phyloP scores from a whole-genome alignment of 2,888 invertebrate genomes.

The Andrena hattorfiana region DNA sequence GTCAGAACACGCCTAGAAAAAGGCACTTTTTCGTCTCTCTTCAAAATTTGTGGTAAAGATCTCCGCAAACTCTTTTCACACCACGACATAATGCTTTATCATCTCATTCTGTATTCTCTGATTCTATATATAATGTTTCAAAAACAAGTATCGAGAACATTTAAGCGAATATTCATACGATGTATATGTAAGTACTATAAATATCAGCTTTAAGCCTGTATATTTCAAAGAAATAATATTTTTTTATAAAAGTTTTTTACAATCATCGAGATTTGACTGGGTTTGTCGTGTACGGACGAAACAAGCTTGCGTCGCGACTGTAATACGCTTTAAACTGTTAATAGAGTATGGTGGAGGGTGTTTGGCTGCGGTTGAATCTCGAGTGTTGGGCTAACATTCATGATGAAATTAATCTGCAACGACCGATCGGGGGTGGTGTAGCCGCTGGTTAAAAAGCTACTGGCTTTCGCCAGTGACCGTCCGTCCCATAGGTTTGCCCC shows the following conservation, averaged over 20 bases:
- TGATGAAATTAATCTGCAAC: slow-evolving; percentile 84
- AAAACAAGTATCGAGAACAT: too few species aligned
- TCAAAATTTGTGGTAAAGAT: too few species aligned
- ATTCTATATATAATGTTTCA: too few species aligned
- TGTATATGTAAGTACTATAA: too few species aligned
- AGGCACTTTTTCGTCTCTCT: too few species aligned
- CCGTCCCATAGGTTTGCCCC: slow-evolving; percentile 64
- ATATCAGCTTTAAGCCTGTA: too few species aligned
- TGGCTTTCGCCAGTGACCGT: slow-evolving; percentile 64
- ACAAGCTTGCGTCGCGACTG: slow-evolving; percentile 65
- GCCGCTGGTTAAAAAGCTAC: slow-evolving; percentile 75
- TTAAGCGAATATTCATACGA: too few species aligned
- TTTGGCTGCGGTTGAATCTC: slow-evolving; percentile 83
- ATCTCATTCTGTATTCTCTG: too few species aligned
- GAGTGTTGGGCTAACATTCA: slow-evolving; percentile 85
- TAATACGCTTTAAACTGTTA: slow-evolving; percentile 81
- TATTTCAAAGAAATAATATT: background rate
- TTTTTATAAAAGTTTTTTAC: slow-evolving; percentile 38
- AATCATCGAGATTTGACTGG: slow-evolving; percentile 23
- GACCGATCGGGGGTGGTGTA: slow-evolving; percentile 69
- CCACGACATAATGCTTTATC: too few species aligned
- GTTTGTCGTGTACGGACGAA: slow-evolving; percentile 44
- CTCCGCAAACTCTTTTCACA: too few species aligned
- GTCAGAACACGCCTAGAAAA: too few species aligned
- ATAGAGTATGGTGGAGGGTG: slow-evolving; percentile 80